Conservation (phyloP, 2,113 vertebrate species). For the Lepisosteus osseus region DNA sequence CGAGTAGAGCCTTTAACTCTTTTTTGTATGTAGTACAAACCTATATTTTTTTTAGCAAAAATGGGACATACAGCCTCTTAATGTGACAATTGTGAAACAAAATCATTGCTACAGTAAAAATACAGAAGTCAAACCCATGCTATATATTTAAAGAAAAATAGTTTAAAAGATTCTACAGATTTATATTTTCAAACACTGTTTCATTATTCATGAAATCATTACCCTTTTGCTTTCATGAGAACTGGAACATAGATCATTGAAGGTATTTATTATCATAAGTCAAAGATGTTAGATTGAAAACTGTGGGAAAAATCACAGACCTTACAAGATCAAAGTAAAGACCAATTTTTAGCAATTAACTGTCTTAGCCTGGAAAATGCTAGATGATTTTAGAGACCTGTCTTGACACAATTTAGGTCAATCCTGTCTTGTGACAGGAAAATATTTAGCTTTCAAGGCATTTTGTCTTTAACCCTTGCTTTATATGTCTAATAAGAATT, state of each 20-base stretch:
- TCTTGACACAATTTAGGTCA: conserved; percentile 25
- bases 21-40: too few species aligned
- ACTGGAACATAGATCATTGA: neutral
- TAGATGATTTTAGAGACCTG: neutral
- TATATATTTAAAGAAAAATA: too few species aligned
- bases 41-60: too few species aligned
- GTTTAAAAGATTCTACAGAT: too few species aligned
- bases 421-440: conserved; percentile 33
- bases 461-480: conserved; percentile 14
- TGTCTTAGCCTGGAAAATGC: neutral
- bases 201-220: too few species aligned
- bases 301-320: neutral
- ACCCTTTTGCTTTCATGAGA: too few species aligned
- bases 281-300: neutral
- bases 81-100: too few species aligned
- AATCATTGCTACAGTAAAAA: too few species aligned
- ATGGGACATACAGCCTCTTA: too few species aligned
- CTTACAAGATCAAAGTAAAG: neutral
- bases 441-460: conserved; percentile 31
- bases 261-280: neutral
- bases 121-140: too few species aligned
- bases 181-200: too few species aligned
- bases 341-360: neutral
- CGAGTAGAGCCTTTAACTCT: too few species aligned
- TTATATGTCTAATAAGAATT: neutral